Evolutionary conservation across 2,888 invertebrate species (phyloP).

Genomic region (Anarsia innoxiella): DNA sequence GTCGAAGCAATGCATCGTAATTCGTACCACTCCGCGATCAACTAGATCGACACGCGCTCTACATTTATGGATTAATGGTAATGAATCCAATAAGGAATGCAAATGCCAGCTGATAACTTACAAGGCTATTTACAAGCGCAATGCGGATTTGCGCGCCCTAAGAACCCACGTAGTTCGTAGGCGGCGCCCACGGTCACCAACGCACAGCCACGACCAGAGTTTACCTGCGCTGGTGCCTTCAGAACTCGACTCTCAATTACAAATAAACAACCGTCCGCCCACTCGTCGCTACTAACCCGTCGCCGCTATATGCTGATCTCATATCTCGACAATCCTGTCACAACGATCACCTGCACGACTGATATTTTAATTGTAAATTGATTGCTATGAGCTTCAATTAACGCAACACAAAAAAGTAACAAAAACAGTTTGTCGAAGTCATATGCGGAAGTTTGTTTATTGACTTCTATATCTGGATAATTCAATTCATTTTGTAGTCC

Average conservation of each 20-base stretch:
- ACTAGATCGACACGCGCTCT: slow-evolving; percentile 6
- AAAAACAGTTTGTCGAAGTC: slow-evolving; percentile 18
- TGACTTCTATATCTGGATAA: slow-evolving; percentile 19
- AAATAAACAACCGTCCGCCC: slow-evolving; percentile 33
- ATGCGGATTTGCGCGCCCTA: slow-evolving; percentile 59
- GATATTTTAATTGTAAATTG: slow-evolving; percentile 55
- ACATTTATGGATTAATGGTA: slow-evolving; percentile 21
- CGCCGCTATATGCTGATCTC: slow-evolving; percentile 38
- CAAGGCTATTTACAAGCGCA: slow-evolving; percentile 47
- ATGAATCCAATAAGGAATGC: slow-evolving; percentile 28
- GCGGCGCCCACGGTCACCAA: slow-evolving; percentile 37
- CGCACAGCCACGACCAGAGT: slow-evolving; percentile 22
- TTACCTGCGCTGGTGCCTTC: slow-evolving; percentile 13
- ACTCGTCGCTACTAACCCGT: slow-evolving; percentile 19
- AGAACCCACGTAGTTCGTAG: slow-evolving; percentile 36
- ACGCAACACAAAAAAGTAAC: slow-evolving; percentile 22
- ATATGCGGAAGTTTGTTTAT: slow-evolving; percentile 32
- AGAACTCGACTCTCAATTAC: slow-evolving; percentile 24
- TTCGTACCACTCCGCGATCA: too few species aligned
- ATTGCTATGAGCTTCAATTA: slow-evolving; percentile 34
- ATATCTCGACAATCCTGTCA: slow-evolving; percentile 48
- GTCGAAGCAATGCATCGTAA: too few species aligned
- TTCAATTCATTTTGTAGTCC: background rate
- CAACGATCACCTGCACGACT: slow-evolving; percentile 41
- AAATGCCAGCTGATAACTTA: slow-evolving; percentile 30